Conservation (phyloP, 1,140 invertebrate species). For the Drosophila funebris region DNA sequence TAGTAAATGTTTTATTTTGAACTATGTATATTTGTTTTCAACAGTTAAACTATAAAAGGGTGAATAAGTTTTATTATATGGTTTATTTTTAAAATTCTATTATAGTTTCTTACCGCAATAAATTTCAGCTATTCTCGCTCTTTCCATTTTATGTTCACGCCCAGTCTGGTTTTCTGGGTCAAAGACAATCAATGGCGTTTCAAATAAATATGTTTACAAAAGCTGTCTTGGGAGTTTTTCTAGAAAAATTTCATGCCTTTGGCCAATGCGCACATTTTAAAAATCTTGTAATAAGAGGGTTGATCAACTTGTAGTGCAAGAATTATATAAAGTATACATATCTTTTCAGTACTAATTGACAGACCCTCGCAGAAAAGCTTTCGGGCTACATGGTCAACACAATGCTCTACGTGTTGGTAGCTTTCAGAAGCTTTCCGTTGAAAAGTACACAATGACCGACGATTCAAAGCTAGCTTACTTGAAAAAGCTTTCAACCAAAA, state of each 20-base stretch:
- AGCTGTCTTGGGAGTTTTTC: slow-evolving; percentile 33
- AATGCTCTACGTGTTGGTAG: slow-evolving; percentile 18
- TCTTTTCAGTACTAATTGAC: background rate
- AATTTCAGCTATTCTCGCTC: slow-evolving; percentile 24
- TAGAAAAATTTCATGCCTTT: slow-evolving; percentile 18
- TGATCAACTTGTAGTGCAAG: background rate
- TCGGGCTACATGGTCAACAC: slow-evolving; percentile 2
- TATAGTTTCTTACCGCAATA: background rate
- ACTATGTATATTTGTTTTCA: background rate
- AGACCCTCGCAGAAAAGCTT: slow-evolving; percentile 21
- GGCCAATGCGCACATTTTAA: slow-evolving; percentile 30
- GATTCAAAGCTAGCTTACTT: slow-evolving; percentile 17
- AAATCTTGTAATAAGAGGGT: slow-evolving; percentile 12
- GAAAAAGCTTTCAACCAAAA: background rate
- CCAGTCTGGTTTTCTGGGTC: slow-evolving; percentile 41
- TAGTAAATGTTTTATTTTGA: background rate
- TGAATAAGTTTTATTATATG: background rate
- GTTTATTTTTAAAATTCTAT: background rate
- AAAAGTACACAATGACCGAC: background rate
- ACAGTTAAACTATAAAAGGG: background rate
- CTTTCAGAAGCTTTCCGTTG: slow-evolving; percentile 16
- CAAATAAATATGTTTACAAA: slow-evolving; percentile 48
- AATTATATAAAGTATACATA: background rate
- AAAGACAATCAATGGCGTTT: slow-evolving; percentile 50
- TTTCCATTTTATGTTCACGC: background rate